Percentiles rank a stretch among this genome's conserved stretches.
Conservation (phyloP, 2,113 vertebrate genomes). For the Ctenodactylus gundi region DNA sequence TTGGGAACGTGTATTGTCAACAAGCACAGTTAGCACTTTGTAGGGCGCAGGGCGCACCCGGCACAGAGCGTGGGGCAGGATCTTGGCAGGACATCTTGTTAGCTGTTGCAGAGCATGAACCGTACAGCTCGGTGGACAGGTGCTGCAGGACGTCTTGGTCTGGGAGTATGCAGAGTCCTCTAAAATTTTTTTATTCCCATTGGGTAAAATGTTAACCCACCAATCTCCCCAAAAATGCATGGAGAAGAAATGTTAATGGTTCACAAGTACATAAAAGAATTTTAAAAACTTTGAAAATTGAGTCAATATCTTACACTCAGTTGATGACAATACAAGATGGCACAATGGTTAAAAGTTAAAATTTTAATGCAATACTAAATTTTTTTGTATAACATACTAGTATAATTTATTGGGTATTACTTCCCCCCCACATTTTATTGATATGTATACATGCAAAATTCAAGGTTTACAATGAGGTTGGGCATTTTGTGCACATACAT, state of each 20-base stretch:
- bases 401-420: too few relatives aligned
- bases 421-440: too few relatives aligned
- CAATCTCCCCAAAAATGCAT: neutral
- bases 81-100: neutral
- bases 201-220: neutral
- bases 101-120: neutral
- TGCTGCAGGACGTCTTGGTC: neutral
- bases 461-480: too few relatives aligned
- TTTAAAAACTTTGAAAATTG: too few relatives aligned
- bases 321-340: neutral
- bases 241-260: neutral
- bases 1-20: neutral
- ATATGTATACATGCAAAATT: too few relatives aligned
- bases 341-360: neutral
- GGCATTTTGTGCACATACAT: too few relatives aligned
- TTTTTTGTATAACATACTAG: too few relatives aligned
- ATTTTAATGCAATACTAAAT: too few relatives aligned
- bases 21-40: neutral
- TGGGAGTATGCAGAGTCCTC: neutral
- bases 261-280: too few relatives aligned
- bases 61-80: neutral
- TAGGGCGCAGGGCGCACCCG: neutral
- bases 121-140: neutral
- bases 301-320: too few relatives aligned
- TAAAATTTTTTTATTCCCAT: neutral